A percentile compares a stretch with the other conserved stretches of the same genome.
These are phyloP conservation scores for Aldrovandia affinis DNA, from an alignment of 2,797 vertebrate species.

Conservation along the genomic window DNA sequence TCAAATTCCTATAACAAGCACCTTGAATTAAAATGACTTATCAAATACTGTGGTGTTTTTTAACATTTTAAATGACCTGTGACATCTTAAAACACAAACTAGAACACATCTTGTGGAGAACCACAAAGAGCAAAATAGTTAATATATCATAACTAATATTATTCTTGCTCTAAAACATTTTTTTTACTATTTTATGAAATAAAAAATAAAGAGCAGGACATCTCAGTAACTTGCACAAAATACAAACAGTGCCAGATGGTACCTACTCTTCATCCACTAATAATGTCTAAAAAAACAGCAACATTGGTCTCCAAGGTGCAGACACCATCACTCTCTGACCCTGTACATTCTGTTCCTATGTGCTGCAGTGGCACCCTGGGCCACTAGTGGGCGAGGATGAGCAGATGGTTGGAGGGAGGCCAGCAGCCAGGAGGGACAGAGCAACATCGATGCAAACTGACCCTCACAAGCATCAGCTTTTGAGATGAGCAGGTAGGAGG, in stretches of 20 bases:
- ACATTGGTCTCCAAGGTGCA: constrained; percentile 35
- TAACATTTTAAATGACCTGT: neutral
- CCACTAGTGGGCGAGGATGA: constrained; percentile 34
- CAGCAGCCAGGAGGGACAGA: constrained; percentile 41
- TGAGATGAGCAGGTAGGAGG: constrained; percentile 49
- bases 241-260: constrained; percentile 64
- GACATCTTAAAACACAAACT: constrained; percentile 15
- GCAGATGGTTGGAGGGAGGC: constrained; percentile 11
- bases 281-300: constrained; percentile 43
- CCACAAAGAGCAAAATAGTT: neutral
- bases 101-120: constrained; percentile 3
- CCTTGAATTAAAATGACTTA: constrained; percentile 5
- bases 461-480: constrained; percentile 68
- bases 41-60: neutral
- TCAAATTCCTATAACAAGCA: constrained; percentile 10
- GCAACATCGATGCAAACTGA: constrained; percentile 49
- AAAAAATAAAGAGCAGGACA: neutral
- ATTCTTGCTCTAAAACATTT: constrained; percentile 5
- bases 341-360: constrained; percentile 28
- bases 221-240: constrained; percentile 27
- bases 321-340: constrained; percentile 25
- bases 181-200: constrained; percentile 1
- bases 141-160: neutral
- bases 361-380: constrained; percentile 13
- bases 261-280: constrained; percentile 71